Percentiles rank a stretch among this genome's conserved stretches.
phyloP scores from a whole-genome alignment of 2,113 vertebrate species.

The Crotalus helleri region DNA sequence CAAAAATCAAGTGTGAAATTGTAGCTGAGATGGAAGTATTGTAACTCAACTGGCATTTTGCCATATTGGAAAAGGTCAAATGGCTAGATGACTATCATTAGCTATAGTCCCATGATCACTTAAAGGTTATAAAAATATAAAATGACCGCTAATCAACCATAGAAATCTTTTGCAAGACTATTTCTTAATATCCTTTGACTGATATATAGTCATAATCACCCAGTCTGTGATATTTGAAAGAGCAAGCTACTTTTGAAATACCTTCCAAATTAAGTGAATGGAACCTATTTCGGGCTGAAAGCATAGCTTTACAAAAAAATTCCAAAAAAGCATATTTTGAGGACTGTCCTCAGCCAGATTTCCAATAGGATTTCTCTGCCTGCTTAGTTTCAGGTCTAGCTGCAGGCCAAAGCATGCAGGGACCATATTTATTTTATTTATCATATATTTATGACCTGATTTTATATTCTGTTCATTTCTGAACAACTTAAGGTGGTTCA shows the following conservation, averaged over 20 bases:
- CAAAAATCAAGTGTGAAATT: slow-evolving; percentile 41
- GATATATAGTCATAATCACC: background rate
- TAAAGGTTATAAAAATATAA: slow-evolving; percentile 66
- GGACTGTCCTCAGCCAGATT: background rate
- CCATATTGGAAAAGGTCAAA: slow-evolving; percentile 54
- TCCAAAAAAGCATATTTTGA: background rate
- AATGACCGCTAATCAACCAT: slow-evolving; percentile 51
- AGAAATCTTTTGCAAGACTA: slow-evolving; percentile 34
- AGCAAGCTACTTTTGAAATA: slow-evolving; percentile 15
- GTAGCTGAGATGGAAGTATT: slow-evolving; percentile 42
- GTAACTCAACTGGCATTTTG: slow-evolving; percentile 34
- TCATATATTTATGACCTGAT: background rate
- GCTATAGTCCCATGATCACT: slow-evolving; percentile 39
- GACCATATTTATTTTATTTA: background rate
- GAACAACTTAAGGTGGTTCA: background rate
- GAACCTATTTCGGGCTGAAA: background rate
- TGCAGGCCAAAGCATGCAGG: background rate
- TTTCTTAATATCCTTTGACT: slow-evolving; percentile 42
- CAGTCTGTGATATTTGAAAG: background rate
- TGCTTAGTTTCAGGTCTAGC: background rate
- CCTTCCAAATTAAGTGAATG: background rate
- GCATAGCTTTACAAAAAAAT: background rate
- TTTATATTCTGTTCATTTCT: background rate
- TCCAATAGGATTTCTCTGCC: background rate
- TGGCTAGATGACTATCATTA: slow-evolving; percentile 59